Evolutionary conservation across 1,140 invertebrate species (phyloP), one percentile per base, ranked within the genome.

Genomic region (Acyrthosiphon pisum): DNA sequence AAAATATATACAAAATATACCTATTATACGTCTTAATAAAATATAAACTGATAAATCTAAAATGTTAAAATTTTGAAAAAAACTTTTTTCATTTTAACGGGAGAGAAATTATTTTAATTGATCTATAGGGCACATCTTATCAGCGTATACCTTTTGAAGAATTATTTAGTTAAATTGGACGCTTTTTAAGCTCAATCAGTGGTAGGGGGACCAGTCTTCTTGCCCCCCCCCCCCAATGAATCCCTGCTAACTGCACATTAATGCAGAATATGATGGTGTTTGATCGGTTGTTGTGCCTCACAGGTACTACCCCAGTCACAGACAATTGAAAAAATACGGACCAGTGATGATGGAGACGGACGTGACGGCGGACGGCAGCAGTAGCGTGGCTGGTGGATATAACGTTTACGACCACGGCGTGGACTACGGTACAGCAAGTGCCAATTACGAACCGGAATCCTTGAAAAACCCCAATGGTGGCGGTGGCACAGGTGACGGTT

Each of bases 321-420:
- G 53, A 2, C 89, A 68, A 20, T 6, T 90, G 37, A 90, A 68
- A n/a, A 90, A 68, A 44, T 90, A 90, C 41, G 89, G 89, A 6
- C 89, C 89, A 6, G 6, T 68, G 53, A 46, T 68, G 26, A 9
- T 68, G 37, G 89, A 90, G 23, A 68, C 56, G 88, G 88, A 90
- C 53, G 22, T 41, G 37, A 9, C 48, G 9, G 30, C 35, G 23
- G 88, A 60, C 53, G 23, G 53, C 30, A 41, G n/a, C 50, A 22
- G 2, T 2, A 23, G 37, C 23, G 23, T n/a, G 9, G 9, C 35
- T 9, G 41, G 83, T 8, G 83, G 83, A 11, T 50, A 50, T n/a
- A 50, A 60, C 48, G 22, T 22, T n/a, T 90, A 90, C 53, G 88
- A 60, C 35, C 60, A 26, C 53, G 14, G 9, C 23, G 50, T 41